phyloP scores from a whole-genome alignment of 2,113 vertebrate genomes.

The Conger conger region DNA sequence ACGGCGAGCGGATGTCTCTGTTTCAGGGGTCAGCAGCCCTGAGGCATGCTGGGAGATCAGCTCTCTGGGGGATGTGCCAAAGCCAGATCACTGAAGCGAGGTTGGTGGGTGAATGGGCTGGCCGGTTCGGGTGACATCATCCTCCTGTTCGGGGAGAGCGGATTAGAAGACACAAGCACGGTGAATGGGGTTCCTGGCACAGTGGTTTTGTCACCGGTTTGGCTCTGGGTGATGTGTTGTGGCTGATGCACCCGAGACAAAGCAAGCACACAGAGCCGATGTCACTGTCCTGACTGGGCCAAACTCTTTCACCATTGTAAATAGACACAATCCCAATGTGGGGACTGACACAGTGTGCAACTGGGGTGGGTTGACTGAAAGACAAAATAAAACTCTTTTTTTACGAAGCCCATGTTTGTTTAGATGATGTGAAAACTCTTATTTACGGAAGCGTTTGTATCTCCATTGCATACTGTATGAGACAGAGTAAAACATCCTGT shows the following conservation, averaged over 20 bases:
- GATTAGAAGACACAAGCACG: not conserved
- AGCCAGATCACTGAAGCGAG: not conserved
- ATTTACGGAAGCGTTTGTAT: not conserved
- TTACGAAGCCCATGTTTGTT: not conserved
- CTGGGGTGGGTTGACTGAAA: not conserved
- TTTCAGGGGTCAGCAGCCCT: not conserved
- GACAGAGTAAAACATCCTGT: not conserved
- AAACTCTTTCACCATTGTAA: constrained; percentile 41
- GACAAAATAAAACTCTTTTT: not conserved
- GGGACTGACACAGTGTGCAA: constrained; percentile 52
- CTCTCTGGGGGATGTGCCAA: not conserved
- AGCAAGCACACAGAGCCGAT: constrained; percentile 2
- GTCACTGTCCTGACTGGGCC: constrained; percentile 18
- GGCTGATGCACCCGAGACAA: constrained; percentile 13
- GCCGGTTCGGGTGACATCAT: not conserved
- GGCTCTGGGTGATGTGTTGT: not conserved
- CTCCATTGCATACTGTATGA: not conserved
- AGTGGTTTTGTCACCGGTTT: not conserved
- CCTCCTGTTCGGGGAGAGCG: not conserved
- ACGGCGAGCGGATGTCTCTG: not conserved
- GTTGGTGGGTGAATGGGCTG: not conserved
- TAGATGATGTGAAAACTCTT: not conserved
- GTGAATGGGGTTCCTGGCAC: not conserved
- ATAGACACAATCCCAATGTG: constrained; percentile 56
- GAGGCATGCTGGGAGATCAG: not conserved